Base-by-base conservation (phyloP, 1,140 invertebrate genomes). In the Kradibia gibbosae region DNA sequence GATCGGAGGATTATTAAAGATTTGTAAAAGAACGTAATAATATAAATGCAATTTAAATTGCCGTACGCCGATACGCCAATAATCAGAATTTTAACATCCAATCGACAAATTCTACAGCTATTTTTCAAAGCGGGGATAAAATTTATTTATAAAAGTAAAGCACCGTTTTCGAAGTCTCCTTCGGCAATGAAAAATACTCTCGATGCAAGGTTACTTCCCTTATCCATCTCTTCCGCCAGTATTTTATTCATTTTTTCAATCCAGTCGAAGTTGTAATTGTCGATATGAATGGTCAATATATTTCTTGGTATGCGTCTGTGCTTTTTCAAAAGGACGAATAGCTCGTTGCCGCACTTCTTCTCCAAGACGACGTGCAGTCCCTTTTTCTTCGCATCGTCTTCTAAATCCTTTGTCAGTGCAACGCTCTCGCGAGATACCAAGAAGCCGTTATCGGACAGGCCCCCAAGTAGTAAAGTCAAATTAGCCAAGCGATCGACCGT, bases 121-220 rank as follows among this genome's bases (percentile, higher is more conserved):
- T 25, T 25, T 57, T 53, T 53, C 22, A 10, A 53, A 53, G 50
- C 2, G 22, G 15, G 22, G 3, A 8, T 4, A 53, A 15, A 20
- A 11, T 25, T 1, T 3, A n/a, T 53, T 57, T 5, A 4, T 10
- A 57, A 67, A 67, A 17, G 92, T 82, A 31, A 73, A 57, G 1
- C 42, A 82, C 98, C 98, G 8, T 15, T 96, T 1, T 93, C 88
- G 15, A 89, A 88, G 79, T 95, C 93, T 81, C 93, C 92, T 88
- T 94, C 92, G 11, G 92, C 90, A 65, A 94, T 93, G 0, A 95
- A 85, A 11, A 95, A 87, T 25, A 94, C 83, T 83, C 88, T 87
- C 20, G 83, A 31, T 1, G 77, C 79, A 8, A 25, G 34, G 48
- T 50, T 39, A 8, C 11, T 8, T 1, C 85, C 80, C 53, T 85